Percentiles rank a stretch among this genome's conserved stretches.
Evolutionary conservation across 2,113 vertebrate species (phyloP).

Genomic region (Siphamia tubifer): DNA sequence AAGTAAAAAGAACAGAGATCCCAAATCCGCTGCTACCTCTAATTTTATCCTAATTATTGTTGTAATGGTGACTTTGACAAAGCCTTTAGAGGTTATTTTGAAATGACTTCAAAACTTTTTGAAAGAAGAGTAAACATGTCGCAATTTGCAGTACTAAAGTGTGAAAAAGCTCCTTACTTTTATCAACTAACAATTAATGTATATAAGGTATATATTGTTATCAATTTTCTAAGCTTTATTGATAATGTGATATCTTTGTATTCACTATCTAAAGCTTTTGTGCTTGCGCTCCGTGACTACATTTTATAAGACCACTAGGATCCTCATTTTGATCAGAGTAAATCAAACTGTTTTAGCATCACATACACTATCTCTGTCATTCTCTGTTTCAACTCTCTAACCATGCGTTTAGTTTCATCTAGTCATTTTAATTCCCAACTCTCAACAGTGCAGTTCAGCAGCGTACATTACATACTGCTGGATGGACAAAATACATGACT

Average conservation of each 20-base stretch:
- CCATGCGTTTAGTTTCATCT: not conserved
- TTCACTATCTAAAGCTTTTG: conserved; percentile 57
- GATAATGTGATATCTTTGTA: conserved; percentile 76
- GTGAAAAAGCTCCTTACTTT: conserved; percentile 57
- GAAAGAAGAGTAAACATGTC: conserved; percentile 63
- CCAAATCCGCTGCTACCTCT: conserved; percentile 98
- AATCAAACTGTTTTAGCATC: conserved; percentile 35
- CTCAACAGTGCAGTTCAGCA: conserved; percentile 13
- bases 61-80: conserved; percentile 59
- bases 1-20: conserved; percentile 71
- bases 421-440: conserved; percentile 6
- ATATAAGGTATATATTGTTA: conserved; percentile 79
- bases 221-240: conserved; percentile 80
- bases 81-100: conserved; percentile 83
- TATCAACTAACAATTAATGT: conserved; percentile 72
- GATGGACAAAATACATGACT: not conserved
- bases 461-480: not conserved
- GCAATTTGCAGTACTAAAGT: conserved; percentile 67
- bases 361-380: not conserved
- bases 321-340: conserved; percentile 32
- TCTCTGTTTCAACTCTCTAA: not conserved
- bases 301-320: conserved; percentile 54
- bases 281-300: conserved; percentile 48
- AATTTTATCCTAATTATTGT: conserved; percentile 80
- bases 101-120: conserved; percentile 76